Evolutionary conservation across 1,140 invertebrate genomes (phyloP), one percentile per base, ranked within the genome.

Genomic region (Trichoplusia ni): DNA sequence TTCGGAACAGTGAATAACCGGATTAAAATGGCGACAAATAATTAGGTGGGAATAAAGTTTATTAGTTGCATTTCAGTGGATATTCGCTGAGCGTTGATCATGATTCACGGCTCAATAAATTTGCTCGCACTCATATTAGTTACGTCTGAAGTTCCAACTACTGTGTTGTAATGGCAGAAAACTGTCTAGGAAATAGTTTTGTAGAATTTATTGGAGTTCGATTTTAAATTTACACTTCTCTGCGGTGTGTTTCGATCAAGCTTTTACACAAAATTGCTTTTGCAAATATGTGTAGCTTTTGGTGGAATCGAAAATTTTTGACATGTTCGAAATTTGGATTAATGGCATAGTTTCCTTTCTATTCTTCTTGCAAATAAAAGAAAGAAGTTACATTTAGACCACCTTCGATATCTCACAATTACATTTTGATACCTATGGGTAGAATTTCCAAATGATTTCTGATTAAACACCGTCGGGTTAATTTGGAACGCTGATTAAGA

Each of bases 21-120:
- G 18, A 49, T 49, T 49, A 49, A 31, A 47, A 47, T 13, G 8
- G 18, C 44, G 27, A 27, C 9, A 16, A 49, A 31, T 25, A 18
- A 49, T 49, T 31, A 27, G 23, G 5, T 7, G 23, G 42, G 11
- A 9, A 46, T 7, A 9, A 13, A 6, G 3, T 46, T n/a, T 46
- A 46, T 13, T 25, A 19, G 8, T 44, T 21, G 18, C 11, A 44
- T n/a, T 21, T 23, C 2, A 3, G n/a, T 23, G 1, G 37, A 42
- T 21, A 8, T n/a, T 42, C 3, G 13, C 19, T 23, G 9, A 14
- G 13, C 6, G 21, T 27, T 46, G 4, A 16, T 5, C 16, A 47
- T 31, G 44, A 47, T 47, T 47, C 13, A 47, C 13, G 44, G 11
- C 7, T n/a, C 13, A 18, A 47, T 47, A 9, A 29, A 2, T 29